Base-by-base conservation (phyloP, 2,113 vertebrate genomes). In the Oreochromis spilurus region DNA sequence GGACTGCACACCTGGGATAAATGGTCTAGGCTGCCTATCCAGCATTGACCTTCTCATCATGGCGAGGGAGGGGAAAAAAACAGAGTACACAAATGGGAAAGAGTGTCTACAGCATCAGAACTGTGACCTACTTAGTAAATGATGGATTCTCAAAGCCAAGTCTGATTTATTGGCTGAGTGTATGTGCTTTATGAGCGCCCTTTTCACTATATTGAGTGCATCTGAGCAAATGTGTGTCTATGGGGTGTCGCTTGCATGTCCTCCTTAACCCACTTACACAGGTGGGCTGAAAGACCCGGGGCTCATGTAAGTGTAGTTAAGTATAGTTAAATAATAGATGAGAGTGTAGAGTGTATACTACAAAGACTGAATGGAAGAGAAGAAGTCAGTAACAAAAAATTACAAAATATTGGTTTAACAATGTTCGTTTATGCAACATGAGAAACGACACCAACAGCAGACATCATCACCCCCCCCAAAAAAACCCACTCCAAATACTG, bases 81-180 rank as follows among this genome's bases (percentile, higher is more conserved):
- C 54, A 9, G 57, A 58, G 65, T 38, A 17, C 31, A 54, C 13
- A 52, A 85, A 84, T 29, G 82, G 78, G 45, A 62, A 50, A 81
- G 79, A 83, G 60, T 75, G 94, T 91, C 86, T 78, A 84, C 88
- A n/a, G 80, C 91, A 92, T 96, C 96, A 93, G 93, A 96, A 92
- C 88, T 92, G 84, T 95, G 96, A 96, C 96, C 96, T 91, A 96
- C 90, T 96, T 96, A 91, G 62, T 82, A 72, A 90, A 92, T 94
- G 94, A 96, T 95, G 91, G 94, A 95, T 96, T 94, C 87, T 93
- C 89, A 91, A 89, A 95, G 94, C 94, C 94, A 87, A 24, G 52
- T 87, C 94, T 94, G 96, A 97, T 96, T 96, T 96, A 97, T 96
- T 89, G 92, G 90, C 83, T 81, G 86, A 72, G 89, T 82, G 87